Evolutionary conservation across 2,888 invertebrate species (phyloP), one percentile per base, ranked within the genome.

Genomic region (Dasypogon diadema): DNA sequence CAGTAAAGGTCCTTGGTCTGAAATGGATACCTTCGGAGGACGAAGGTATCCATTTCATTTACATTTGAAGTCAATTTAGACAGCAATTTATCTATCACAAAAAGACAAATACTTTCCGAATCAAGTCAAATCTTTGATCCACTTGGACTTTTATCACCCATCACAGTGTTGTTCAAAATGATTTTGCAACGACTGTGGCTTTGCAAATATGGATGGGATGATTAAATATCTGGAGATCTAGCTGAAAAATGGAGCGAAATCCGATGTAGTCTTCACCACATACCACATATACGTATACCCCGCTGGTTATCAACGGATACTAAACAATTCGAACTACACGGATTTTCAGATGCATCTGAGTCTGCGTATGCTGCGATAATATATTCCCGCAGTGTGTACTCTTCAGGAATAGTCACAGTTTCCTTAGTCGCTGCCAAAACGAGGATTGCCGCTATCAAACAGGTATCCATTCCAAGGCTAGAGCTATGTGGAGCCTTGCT

Each of bases 301-400:
- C 14, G 48, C 3, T 46, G 48, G 48, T 6, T 46, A 14, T 2
- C 3, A 5, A 46, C 48, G 5, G 12, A 3, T 3, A 46, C 12
- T n/a, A 46, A 5, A 46, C 22, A 2, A 22, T 14, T 16, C 14
- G 21, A 72, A 22, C 22, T 73, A 12, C 78, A 80, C 72, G 54
- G 80, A 2, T 79, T 80, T 56, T 76, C 78, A 2, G 81, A 80
- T 77, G 74, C 78, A 0, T 81, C 80, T 58, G 80, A 80, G 26
- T 10, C 26, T 1, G 80, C 78, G 1, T 75, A 65, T 16, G 63
- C 54, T 12, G 79, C 79, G 5, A 78, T 79, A 12, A 77, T 78
- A 0, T 81, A 81, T 68, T 30, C 80, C 22, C 75, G 79, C 0
- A 73, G 76, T 2, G 16, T n/a, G 10, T 26, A 42, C 10, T 2